Percentiles rank a stretch among this genome's conserved stretches.
These are phyloP conservation scores for Phasianus colchicus DNA, from an alignment of 2,113 vertebrate species.

Conservation along the genomic window DNA sequence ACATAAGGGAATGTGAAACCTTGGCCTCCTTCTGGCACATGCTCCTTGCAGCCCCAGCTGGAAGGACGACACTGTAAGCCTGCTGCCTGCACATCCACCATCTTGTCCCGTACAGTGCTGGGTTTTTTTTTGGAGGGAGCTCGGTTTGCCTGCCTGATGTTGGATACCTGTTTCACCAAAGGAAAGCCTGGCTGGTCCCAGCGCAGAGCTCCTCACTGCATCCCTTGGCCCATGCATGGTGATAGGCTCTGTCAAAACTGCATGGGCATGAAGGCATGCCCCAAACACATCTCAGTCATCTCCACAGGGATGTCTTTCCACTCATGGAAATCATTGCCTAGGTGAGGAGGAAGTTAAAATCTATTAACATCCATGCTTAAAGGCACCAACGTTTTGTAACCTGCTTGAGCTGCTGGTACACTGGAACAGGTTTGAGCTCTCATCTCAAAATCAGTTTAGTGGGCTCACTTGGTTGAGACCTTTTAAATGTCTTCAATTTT, in stretches of 20 bases:
- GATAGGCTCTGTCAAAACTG: background rate
- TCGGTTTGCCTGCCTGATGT: no score
- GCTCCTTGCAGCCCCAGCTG: background rate
- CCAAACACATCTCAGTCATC: background rate
- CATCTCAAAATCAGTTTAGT: fast-evolving
- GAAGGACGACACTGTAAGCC: background rate
- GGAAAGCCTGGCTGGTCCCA: background rate
- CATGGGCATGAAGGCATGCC: background rate
- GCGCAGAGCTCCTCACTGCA: background rate
- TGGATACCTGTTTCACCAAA: background rate
- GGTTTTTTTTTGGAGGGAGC: background rate
- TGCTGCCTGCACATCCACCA: background rate
- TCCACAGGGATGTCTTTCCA: background rate
- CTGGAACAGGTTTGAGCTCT: background rate
- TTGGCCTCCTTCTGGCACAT: background rate
- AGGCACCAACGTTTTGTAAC: background rate
- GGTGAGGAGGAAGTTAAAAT: background rate
- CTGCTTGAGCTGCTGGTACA: background rate
- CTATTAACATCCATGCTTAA: background rate
- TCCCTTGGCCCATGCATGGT: background rate
- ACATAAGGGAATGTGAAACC: background rate
- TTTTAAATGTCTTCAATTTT: background rate
- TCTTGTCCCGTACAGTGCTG: fast-evolving
- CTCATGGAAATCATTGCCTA: background rate
- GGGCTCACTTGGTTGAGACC: background rate